Evolutionary conservation across 2,797 vertebrate genomes (phyloP), one percentile per base, ranked within the genome.

Genomic region (Hipposideros larvatus): DNA sequence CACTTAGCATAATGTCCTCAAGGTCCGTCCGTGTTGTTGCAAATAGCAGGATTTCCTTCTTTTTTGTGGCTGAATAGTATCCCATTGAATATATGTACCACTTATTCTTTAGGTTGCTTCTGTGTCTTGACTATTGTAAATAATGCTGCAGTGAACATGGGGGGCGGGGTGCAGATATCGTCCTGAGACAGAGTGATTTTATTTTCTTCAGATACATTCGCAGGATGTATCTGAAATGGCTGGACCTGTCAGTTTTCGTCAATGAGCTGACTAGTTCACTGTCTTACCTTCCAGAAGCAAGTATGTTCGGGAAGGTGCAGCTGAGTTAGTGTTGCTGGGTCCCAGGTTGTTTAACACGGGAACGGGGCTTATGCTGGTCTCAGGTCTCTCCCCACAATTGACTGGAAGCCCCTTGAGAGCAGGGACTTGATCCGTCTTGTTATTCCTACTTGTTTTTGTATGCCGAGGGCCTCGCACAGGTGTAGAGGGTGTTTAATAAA

Each of bases 221-320:
- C 41, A 15, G 68, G 48, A 66, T 41, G n/a, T n/a, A n/a, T n/a
- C n/a, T 48, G 41, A 31, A 68, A 15, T 53, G 24, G 26, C 93
- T 77, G 26, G 18, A 74, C 34, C 34, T 87, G 34, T 24, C 37
- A 28, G 34, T 70, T 28, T 71, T 41, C 10, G 4, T 37, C 9
- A 96, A 5, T 37, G 15, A 79, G 51, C 31, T 7, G 24, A 31
- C 55, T 13, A 7, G 55, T 21, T 59, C 22, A 19, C 43, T 5
- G 9, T 51, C 43, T 48, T 68, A 13, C n/a, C 22, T 78, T 84
- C 53, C 19, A 37, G 90, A 61, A 77, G 7, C 74, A 89, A 70
- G 7, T 21, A 4, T 46, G 14, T 66, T 53, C 41, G 16, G 19
- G n/a, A n/a, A 6, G 4, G 0, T 7, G 11, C 15, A 14, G 11